A percentile compares a stretch with the other conserved stretches of the same genome.
These are phyloP conservation scores for Upupa epops DNA, from an alignment of 2,113 vertebrate species.

Conservation along the genomic window DNA sequence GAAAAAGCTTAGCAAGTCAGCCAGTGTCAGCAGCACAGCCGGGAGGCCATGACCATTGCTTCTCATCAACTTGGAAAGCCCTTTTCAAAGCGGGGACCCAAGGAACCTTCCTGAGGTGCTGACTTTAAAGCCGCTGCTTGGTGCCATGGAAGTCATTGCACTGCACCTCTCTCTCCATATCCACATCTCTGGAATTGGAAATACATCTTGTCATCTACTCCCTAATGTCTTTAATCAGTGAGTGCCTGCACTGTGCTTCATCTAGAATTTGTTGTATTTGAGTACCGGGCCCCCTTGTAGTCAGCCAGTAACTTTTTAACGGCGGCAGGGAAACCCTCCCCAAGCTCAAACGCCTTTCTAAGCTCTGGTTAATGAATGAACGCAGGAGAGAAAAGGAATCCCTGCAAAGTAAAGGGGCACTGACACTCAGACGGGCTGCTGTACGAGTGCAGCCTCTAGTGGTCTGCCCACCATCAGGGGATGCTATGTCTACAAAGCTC, in stretches of 20 bases:
- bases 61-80: background rate
- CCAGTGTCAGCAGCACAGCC: background rate
- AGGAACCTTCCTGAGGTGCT: background rate
- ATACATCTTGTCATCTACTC: background rate
- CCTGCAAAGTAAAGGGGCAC: background rate
- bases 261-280: background rate
- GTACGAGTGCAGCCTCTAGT: constrained; percentile 63
- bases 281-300: background rate
- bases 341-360: background rate
- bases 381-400: background rate
- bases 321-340: background rate
- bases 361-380: background rate
- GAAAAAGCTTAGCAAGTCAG: background rate
- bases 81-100: background rate
- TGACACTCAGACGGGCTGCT: background rate
- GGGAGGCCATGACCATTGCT: background rate
- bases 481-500: background rate
- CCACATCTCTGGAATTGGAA: background rate
- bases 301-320: background rate
- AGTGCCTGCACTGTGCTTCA: background rate
- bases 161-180: accelerated
- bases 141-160: background rate
- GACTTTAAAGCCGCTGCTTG: background rate
- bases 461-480: background rate
- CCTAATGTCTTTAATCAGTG: background rate